Evolutionary conservation across 1,140 invertebrate genomes (phyloP).

Genomic region (Scaptomyza pallida): DNA sequence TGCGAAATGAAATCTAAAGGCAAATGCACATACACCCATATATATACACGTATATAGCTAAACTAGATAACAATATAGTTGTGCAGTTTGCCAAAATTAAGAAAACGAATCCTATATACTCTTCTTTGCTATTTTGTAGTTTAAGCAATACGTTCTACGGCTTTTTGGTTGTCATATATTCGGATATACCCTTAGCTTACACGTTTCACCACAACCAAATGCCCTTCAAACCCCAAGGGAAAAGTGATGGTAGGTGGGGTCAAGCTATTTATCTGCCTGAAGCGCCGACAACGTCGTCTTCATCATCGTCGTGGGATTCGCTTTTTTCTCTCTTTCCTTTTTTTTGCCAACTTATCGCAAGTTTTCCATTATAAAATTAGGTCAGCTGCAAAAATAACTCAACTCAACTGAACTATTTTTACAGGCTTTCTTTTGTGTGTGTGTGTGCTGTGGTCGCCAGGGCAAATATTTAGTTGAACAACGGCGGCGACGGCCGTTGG

Average conservation of each 20-base stretch:
- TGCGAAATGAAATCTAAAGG: slow-evolving; percentile 69
- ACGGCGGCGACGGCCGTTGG: slow-evolving; percentile 37
- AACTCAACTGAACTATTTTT: slow-evolving; percentile 73
- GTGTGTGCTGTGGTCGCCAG: slow-evolving; percentile 54
- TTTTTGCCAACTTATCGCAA: slow-evolving; percentile 74
- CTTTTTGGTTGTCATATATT: background rate
- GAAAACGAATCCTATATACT: background rate
- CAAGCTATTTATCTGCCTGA: slow-evolving; percentile 77
- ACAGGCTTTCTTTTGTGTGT: slow-evolving; percentile 49
- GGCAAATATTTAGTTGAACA: slow-evolving; percentile 74
- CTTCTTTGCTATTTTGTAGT: background rate
- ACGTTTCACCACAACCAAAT: slow-evolving; percentile 17
- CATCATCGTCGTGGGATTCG: slow-evolving; percentile 47
- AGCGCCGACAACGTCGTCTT: slow-evolving; percentile 50
- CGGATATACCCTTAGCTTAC: background rate
- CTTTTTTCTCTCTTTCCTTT: slow-evolving; percentile 29
- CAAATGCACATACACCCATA: slow-evolving; percentile 10
- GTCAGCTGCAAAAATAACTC: slow-evolving; percentile 83
- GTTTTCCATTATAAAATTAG: slow-evolving; percentile 83
- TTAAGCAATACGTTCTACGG: too few relatives aligned
- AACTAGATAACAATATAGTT: slow-evolving; percentile 4
- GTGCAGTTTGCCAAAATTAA: background rate
- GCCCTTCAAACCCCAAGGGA: slow-evolving; percentile 20
- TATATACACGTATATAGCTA: background rate
- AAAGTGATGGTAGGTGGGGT: slow-evolving; percentile 28